phyloP scores from a whole-genome alignment of 1,140 invertebrate genomes.

The Thaumetopoea pityocampa region DNA sequence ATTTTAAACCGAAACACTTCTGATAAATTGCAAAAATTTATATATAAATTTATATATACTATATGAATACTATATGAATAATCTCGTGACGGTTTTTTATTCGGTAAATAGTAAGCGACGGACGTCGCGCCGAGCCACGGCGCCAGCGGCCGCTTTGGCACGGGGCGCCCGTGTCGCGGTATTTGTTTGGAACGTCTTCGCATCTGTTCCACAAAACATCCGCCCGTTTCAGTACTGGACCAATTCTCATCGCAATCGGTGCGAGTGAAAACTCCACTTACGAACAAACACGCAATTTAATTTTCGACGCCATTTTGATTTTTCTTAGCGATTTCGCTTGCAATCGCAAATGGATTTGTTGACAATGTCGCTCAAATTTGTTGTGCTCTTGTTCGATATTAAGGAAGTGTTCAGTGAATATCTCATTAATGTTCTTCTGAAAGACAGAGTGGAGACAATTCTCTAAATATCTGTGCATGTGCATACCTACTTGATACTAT shows the following conservation, averaged over 20 bases:
- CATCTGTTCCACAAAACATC: conserved; percentile 70
- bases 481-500: conserved; percentile 1
- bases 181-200: conserved; percentile 69
- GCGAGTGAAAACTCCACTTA: conserved; percentile 36
- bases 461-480: conserved; percentile 29
- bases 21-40: too few relatives aligned
- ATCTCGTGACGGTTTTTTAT: conserved; percentile 34
- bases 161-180: conserved; percentile 37
- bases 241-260: conserved; percentile 52
- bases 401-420: conserved; percentile 72
- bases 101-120: conserved; percentile 55
- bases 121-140: conserved; percentile 48
- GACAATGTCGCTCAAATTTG: conserved; percentile 55
- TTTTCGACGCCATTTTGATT: conserved; percentile 43
- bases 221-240: conserved; percentile 60
- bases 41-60: too few relatives aligned
- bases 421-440: conserved; percentile 59
- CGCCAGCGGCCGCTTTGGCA: conserved; percentile 61
- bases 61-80: too few relatives aligned
- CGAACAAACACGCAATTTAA: conserved; percentile 28
- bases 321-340: conserved; percentile 19
- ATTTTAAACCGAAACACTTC: conserved; percentile 5
- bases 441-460: conserved; percentile 57
- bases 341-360: conserved; percentile 37
- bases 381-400: conserved; percentile 58